Conservation (phyloP, 2,113 vertebrate genomes). For the Oenanthe melanoleuca region DNA sequence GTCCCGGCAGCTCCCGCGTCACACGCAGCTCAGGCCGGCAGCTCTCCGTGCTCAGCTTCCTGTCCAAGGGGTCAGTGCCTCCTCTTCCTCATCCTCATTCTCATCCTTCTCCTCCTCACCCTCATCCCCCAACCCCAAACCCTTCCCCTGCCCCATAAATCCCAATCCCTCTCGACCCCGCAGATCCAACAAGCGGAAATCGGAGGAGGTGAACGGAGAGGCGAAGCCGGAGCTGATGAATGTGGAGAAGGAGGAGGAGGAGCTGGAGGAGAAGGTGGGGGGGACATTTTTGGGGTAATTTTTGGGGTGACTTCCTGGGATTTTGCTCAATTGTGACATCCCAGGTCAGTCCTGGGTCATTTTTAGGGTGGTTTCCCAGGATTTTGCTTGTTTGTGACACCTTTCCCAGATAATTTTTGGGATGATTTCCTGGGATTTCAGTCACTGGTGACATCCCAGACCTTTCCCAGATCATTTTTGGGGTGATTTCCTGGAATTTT, state of each 20-base stretch:
- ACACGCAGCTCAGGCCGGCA: conserved; percentile 88
- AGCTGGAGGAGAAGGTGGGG: conserved; percentile 48
- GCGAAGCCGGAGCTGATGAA: conserved; percentile 56
- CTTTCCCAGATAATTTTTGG: fast-evolving
- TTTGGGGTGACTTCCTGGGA: background rate
- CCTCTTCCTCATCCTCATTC: background rate
- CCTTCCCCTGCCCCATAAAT: background rate
- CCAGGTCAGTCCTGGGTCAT: fast-evolving
- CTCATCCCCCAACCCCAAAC: background rate
- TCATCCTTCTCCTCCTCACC: background rate
- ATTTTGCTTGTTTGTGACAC: background rate
- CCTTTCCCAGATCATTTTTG: background rate
- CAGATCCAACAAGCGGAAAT: conserved; percentile 87
- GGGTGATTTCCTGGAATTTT: background rate
- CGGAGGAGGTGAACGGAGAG: conserved; percentile 82
- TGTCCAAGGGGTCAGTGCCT: conserved; percentile 84
- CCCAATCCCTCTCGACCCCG: fast-evolving
- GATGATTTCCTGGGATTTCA: background rate
- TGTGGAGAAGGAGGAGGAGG: conserved; percentile 52
- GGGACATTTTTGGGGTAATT: fast-evolving
- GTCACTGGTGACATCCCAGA: background rate
- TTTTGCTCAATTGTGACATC: background rate
- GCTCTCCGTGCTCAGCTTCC: conserved; percentile 83
- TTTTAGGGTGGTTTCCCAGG: fast-evolving
- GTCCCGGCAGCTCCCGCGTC: conserved; percentile 78